A percentile compares a stretch with the other conserved stretches of the same genome.
Evolutionary conservation across 2,888 invertebrate genomes (phyloP).

Genomic region (Conus canariensis): DNA sequence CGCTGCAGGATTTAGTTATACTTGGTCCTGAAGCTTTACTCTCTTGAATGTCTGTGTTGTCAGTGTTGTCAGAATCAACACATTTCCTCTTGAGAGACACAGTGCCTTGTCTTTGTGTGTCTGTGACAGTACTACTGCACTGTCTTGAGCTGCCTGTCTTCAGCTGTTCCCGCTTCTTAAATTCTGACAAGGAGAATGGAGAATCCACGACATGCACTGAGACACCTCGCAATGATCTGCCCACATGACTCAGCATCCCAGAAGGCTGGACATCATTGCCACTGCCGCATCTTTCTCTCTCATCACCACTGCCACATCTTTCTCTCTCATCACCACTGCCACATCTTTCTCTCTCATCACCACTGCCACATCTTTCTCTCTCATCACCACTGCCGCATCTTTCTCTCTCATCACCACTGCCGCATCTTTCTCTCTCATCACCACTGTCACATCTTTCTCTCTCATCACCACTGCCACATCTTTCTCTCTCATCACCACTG

Average conservation of each 20-base stretch:
- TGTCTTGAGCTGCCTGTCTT: not conserved
- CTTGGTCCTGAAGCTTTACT: not conserved
- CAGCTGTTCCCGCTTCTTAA: not conserved
- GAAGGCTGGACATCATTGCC: not conserved
- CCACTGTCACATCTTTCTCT: no score
- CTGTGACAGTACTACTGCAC: not conserved
- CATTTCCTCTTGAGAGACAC: not conserved
- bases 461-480: no score
- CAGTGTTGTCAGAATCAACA: not conserved
- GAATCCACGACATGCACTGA: slow-evolving; percentile 17
- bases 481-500: not conserved
- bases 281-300: no score
- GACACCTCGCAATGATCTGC: not conserved
- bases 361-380: not conserved
- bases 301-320: no score
- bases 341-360: not conserved
- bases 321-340: not conserved
- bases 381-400: not conserved
- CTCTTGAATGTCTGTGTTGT: not conserved
- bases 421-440: not conserved
- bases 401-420: no score
- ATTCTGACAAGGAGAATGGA: slow-evolving; percentile 24
- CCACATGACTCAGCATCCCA: slow-evolving; percentile 4
- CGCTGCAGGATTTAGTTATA: not conserved
- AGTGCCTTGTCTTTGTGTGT: not conserved